Evolutionary conservation across 53 echinoderm and acorn worm genomes (phyloP).

Genomic region (Paelopatides confundens): DNA sequence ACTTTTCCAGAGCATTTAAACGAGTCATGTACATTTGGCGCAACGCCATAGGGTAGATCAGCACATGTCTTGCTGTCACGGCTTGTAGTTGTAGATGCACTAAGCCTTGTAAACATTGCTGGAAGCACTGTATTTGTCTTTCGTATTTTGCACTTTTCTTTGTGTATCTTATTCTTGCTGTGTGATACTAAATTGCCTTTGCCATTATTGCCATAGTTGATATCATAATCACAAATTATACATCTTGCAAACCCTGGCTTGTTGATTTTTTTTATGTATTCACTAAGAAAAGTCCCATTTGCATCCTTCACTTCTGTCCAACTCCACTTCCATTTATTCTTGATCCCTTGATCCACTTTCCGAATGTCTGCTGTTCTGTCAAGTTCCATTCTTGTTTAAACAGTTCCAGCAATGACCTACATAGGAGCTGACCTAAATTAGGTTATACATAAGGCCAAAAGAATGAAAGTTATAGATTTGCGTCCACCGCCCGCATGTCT

Average conservation of each 20-base stretch:
- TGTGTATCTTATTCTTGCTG: constrained; percentile 59
- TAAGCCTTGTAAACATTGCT: neutral
- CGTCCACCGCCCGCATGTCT: too few species aligned
- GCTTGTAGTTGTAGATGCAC: neutral
- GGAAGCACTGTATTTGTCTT: constrained; percentile 21
- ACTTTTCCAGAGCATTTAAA: constrained; percentile 50
- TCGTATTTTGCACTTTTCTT: constrained; percentile 25
- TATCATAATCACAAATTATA: constrained; percentile 48
- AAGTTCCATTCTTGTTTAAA: constrained; percentile 15
- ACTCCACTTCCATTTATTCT: constrained; percentile 36
- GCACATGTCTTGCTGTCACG: neutral
- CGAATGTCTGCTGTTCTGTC: constrained; percentile 24
- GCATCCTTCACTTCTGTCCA: constrained; percentile 30
- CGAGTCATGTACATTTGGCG: constrained; percentile 56
- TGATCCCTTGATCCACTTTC: constrained; percentile 15
- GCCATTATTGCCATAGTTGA: constrained; percentile 53
- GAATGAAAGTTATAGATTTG: too few species aligned
- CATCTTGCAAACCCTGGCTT: constrained; percentile 48
- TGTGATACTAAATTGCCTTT: constrained; percentile 48
- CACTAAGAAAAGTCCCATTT: constrained; percentile 13
- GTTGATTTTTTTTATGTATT: constrained; percentile 53
- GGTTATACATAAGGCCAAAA: too few species aligned
- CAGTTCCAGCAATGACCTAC: too few species aligned
- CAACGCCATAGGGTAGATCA: constrained; percentile 59
- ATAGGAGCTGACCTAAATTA: too few species aligned